Evolutionary conservation across 2,888 invertebrate genomes (phyloP).

Genomic region (Abrostola tripartita): DNA sequence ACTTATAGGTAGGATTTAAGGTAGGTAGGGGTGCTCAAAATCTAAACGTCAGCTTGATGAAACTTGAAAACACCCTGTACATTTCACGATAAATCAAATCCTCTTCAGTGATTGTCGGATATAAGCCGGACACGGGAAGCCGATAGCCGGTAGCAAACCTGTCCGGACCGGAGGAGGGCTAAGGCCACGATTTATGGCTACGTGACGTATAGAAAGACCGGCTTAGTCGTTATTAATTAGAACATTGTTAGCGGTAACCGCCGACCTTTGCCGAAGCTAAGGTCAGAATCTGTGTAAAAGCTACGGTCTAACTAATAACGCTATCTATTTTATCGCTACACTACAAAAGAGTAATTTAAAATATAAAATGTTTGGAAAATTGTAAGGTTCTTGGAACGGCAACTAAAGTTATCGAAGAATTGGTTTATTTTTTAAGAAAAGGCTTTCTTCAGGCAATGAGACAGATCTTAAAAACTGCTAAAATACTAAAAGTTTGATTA

Average conservation of each 20-base stretch:
- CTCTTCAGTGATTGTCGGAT: neutral
- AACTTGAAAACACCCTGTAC: too few species aligned
- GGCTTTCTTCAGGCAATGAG: too few species aligned
- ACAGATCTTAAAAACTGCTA: too few species aligned
- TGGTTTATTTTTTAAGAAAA: too few species aligned
- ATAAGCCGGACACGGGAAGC: neutral
- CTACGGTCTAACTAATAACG: neutral
- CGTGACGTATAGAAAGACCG: slow-evolving; percentile 4
- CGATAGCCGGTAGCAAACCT: neutral
- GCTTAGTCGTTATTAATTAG: slow-evolving; percentile 8
- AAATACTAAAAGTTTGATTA: too few species aligned
- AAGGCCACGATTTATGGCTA: slow-evolving; percentile 1
- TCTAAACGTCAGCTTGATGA: too few species aligned
- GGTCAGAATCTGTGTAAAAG: slow-evolving; percentile 1
- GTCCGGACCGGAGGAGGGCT: neutral
- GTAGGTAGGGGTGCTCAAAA: too few species aligned
- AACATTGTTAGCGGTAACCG: slow-evolving; percentile 3
- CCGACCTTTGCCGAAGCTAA: neutral
- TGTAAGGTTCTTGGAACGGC: too few species aligned
- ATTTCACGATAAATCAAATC: too few species aligned
- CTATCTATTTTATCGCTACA: neutral
- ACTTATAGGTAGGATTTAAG: too few species aligned
- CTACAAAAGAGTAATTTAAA: neutral
- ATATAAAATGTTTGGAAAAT: neutral
- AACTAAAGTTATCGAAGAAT: too few species aligned